phyloP scores from a whole-genome alignment of 2,888 invertebrate species.

The Himalopsyche kuldschensis region DNA sequence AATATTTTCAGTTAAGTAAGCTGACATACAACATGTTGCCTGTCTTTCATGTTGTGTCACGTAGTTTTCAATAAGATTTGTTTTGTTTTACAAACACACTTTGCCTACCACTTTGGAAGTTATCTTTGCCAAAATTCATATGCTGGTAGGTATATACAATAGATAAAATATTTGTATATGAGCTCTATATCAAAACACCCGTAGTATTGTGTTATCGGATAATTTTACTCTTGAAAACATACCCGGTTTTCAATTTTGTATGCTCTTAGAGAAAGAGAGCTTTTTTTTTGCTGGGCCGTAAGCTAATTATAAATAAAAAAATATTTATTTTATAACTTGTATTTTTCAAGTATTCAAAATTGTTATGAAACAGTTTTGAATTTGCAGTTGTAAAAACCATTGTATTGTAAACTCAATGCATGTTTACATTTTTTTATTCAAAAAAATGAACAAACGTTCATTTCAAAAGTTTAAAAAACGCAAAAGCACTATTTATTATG shows the following conservation, averaged over 20 bases:
- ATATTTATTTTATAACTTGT: too few species aligned
- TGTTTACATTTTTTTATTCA: neutral
- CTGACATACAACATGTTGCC: neutral
- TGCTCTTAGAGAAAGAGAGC: too few species aligned
- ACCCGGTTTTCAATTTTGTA: neutral
- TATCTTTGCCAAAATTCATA: neutral
- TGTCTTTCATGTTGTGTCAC: neutral
- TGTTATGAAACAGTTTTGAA: too few species aligned
- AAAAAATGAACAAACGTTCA: neutral
- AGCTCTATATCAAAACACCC: neutral
- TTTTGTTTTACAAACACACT: neutral
- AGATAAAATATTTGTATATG: neutral
- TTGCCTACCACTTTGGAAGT: neutral
- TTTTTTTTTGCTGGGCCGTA: too few species aligned
- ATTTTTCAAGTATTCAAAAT: too few species aligned
- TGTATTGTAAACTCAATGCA: neutral
- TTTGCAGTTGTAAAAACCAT: neutral
- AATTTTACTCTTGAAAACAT: neutral
- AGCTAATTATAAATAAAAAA: too few species aligned
- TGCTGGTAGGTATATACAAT: neutral
- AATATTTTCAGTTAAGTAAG: neutral
- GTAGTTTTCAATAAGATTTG: conserved; percentile 1
- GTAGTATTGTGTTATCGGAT: neutral
- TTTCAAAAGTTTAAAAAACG: neutral
- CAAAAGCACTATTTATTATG: neutral